These are phyloP conservation scores for Poeciliopsis retropinna DNA, from an alignment of 2,113 vertebrate species.

Conservation along the genomic window DNA sequence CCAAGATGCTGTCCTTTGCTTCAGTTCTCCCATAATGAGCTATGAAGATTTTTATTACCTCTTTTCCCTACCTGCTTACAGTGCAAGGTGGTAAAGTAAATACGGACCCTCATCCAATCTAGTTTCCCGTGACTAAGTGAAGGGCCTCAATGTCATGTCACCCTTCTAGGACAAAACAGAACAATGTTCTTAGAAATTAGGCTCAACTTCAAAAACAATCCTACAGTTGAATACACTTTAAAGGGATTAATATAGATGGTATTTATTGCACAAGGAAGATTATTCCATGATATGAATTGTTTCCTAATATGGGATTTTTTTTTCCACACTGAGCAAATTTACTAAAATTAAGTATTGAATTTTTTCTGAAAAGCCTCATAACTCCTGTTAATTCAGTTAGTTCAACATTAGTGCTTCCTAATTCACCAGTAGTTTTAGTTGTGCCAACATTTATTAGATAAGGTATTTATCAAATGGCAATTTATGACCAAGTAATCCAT, in stretches of 20 bases:
- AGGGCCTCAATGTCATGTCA: neutral
- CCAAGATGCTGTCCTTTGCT: too few relatives aligned
- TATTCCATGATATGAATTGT: neutral
- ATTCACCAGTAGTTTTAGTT: conserved; percentile 43
- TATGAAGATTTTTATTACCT: neutral
- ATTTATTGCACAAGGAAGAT: neutral
- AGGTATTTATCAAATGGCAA: conserved; percentile 20
- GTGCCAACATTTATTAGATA: conserved; percentile 42
- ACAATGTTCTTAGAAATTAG: neutral
- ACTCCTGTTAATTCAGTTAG: conserved; percentile 35
- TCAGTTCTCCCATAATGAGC: neutral
- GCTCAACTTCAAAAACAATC: too few relatives aligned
- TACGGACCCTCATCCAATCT: neutral
- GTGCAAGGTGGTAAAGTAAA: neutral
- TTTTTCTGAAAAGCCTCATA: too few relatives aligned
- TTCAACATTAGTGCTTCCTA: conserved; percentile 5
- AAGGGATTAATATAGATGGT: neutral
- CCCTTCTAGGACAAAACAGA: neutral
- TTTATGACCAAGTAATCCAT: conserved; percentile 24
- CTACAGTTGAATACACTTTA: neutral
- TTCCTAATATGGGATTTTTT: neutral
- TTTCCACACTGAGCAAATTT: neutral
- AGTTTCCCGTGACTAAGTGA: neutral
- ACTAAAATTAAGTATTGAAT: neutral
- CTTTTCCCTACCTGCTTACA: neutral